Base-by-base conservation (phyloP, 2,113 vertebrate species). In the Leuciscus idus region DNA sequence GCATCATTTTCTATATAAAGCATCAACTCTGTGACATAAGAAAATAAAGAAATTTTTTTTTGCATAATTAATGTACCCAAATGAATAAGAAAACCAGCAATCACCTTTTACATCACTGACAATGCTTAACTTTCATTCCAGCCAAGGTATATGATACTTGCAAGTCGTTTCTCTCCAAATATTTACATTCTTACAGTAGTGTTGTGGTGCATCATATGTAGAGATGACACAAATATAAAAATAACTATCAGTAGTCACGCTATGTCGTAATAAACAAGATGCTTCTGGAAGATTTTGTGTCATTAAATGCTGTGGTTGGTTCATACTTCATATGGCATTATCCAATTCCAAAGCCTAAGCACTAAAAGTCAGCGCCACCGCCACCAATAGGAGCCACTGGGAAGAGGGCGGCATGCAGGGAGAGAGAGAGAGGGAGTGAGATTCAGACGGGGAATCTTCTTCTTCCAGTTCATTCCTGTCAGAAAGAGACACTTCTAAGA, bases 391-490 rank as follows among this genome's bases (percentile, higher is more conserved):
- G 26, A 68, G 43, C 39, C 62, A 15, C 15, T 68, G 39, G 17
- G 5, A 66, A 17, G 52, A 13, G 6, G 17, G 59, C 11, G 36
- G 73, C 26, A 75, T 55, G 13, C 36, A 83, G 70, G 21, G n/a
- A 70, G 59, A 59, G 85, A 59, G 85, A 90, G 86, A 85, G 80
- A 33, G 0, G 30, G 61, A 48, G 36, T 19, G 15, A 33, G 39
- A 33, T 55, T 61, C n/a, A 13, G 36, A 30, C 28, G 1, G 21
- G 1, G 33, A 83, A 46, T 90, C 91, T 21, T 91, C 90, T 87
- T 90, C 89, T 75, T 43, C 46, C 75, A 0, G 78, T 84, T 89
- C 86, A 91, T 91, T 93, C 92, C 93, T 95, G 94, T 94, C 74
- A 84, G 86, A 93, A 90, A 94, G 92, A 94, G 93, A 89, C 83